Conservation (phyloP, 2,113 vertebrate species). For the Platysteira castanea region DNA sequence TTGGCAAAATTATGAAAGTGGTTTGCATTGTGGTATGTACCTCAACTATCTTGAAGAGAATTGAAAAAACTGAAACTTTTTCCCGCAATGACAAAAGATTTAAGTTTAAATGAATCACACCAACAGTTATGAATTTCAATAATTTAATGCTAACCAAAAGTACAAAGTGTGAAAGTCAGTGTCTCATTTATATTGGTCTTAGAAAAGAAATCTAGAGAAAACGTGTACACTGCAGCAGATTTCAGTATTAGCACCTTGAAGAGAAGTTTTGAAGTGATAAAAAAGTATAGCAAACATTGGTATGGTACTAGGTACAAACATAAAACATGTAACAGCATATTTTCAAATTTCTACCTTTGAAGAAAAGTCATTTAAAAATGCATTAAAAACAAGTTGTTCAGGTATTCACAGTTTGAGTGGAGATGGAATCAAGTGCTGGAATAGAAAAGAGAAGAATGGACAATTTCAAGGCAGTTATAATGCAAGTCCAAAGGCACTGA, state of each 20-base stretch:
- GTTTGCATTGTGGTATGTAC: neutral
- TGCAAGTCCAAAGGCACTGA: conserved; percentile 88
- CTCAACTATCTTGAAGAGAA: neutral
- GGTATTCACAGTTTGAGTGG: conserved; percentile 28
- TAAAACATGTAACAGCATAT: neutral
- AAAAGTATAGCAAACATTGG: conserved; percentile 29
- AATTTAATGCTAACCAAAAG: conserved; percentile 78
- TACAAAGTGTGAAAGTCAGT: conserved; percentile 71
- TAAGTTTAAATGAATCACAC: neutral
- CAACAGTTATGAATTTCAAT: conserved; percentile 59
- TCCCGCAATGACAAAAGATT: neutral
- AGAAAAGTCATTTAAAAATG: conserved; percentile 19
- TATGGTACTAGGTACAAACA: neutral
- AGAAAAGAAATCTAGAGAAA: conserved; percentile 48
- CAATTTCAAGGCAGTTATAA: conserved; percentile 68
- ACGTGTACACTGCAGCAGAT: conserved; percentile 54
- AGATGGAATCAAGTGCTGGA: neutral
- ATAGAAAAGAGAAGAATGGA: neutral
- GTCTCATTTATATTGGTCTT: conserved; percentile 43
- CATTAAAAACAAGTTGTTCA: conserved; percentile 20
- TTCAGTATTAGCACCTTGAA: conserved; percentile 71
- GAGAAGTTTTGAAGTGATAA: conserved; percentile 59
- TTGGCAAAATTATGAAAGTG: neutral
- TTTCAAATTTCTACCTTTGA: neutral
- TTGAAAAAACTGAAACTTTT: neutral